Evolutionary conservation across 2,113 vertebrate genomes (phyloP).

Genomic region (Cephalophus harveyi): DNA sequence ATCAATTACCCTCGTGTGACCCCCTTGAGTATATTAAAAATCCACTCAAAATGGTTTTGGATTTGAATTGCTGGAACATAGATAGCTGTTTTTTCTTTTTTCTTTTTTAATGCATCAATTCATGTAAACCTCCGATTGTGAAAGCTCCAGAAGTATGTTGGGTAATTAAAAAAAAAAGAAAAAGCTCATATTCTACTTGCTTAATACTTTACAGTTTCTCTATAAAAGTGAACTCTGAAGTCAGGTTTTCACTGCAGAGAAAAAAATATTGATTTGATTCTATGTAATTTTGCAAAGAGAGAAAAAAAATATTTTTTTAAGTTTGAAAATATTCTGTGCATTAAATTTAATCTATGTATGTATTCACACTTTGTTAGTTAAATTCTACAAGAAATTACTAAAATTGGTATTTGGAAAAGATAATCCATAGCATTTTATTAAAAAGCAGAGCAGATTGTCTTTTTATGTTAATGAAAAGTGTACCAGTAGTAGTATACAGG

Average conservation of each 20-base stretch:
- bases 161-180: not conserved
- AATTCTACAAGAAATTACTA: not conserved
- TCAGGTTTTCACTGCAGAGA: not conserved
- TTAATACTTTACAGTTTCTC: slow-evolving; percentile 31
- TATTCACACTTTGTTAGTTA: not conserved
- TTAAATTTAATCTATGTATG: not conserved
- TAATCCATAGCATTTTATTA: not conserved
- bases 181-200: not conserved
- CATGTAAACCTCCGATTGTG: not conserved
- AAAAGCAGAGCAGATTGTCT: not conserved
- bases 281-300: not conserved
- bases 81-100: not conserved
- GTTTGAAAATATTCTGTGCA: not conserved
- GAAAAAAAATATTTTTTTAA: not conserved
- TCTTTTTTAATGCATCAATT: not conserved
- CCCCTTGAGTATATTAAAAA: slow-evolving; percentile 52
- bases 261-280: not conserved
- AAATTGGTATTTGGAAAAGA: slow-evolving; percentile 3
- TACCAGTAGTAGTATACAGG: not conserved
- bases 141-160: slow-evolving; percentile 22
- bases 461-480: not conserved
- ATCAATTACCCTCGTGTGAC: slow-evolving; percentile 35
- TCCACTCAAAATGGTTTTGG: slow-evolving; percentile 12
- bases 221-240: slow-evolving; percentile 17
- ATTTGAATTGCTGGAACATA: not conserved